Evolutionary conservation across 2,888 invertebrate species (phyloP), one percentile per base, ranked within the genome.

Genomic region (Drosophila imparisetae): DNA sequence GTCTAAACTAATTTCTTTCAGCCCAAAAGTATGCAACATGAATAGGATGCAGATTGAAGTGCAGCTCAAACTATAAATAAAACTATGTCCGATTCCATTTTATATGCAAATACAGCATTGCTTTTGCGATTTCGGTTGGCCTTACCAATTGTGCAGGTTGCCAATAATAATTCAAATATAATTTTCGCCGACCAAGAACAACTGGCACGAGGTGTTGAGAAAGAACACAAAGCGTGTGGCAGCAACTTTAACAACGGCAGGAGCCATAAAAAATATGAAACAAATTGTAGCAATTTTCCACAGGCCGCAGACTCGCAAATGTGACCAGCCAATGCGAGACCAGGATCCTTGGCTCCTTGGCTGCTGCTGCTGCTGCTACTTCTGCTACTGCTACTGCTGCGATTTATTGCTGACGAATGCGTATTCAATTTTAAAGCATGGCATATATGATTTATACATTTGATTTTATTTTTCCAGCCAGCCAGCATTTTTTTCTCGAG

Each of bases 331-430:
- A 70, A 40, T 45, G 29, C 45, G 64, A 40, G 69, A n/a, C 38
- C 38, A 53, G 61, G 29, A 54, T 74, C 52, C 63, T 75, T 40
- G 66, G 71, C 68, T 70, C 60, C 60, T 57, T 58, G 55, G 29
- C 48, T 67, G 30, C 15, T 50, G n/a, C n/a, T 40, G 42, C 66
- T 59, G 34, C 50, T 54, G 29, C 50, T 62, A 34, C 57, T 65
- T 34, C 38, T 40, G 54, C 42, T 63, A 30, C 58, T 49, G 36
- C 55, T 60, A n/a, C 38, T 40, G 34, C 54, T 52, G 79, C 77
- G 71, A 87, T 87, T 90, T 87, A 90, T 90, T 83, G 90, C 90
- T 87, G 86, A 86, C 85, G 89, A 89, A 90, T 90, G 83, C 81
- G 78, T 87, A 83, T 90, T 89, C 90, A 86, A 90, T 90, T 86